These are phyloP conservation scores for Morpho achilles DNA, from an alignment of 2,888 invertebrate genomes.

Conservation along the genomic window DNA sequence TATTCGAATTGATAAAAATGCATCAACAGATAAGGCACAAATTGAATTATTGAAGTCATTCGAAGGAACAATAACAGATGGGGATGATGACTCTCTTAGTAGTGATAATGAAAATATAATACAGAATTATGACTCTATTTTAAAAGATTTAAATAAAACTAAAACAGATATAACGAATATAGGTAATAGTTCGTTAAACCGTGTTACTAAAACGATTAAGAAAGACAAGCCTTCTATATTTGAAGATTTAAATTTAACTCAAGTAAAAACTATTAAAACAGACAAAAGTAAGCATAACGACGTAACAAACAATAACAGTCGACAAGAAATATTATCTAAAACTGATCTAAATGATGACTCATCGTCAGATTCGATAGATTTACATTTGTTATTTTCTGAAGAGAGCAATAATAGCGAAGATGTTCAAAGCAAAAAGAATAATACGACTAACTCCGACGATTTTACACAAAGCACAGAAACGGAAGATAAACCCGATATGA, in stretches of 20 bases:
- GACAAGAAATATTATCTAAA: constrained; percentile 22
- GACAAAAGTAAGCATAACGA: constrained; percentile 24
- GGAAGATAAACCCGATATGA: constrained; percentile 39
- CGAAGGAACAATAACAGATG: constrained; percentile 38
- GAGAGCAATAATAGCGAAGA: constrained; percentile 53
- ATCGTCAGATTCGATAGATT: constrained; percentile 57
- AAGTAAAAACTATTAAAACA: constrained; percentile 36
- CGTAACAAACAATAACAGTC: constrained; percentile 18
- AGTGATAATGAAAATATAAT: constrained; percentile 59
- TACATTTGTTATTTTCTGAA: constrained; percentile 60
- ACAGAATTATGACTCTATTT: constrained; percentile 58
- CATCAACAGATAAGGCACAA: constrained; percentile 36
- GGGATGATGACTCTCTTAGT: constrained; percentile 39
- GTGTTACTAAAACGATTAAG: constrained; percentile 45
- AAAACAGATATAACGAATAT: constrained; percentile 35
- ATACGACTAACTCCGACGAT: constrained; percentile 28
- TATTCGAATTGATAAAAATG: constrained; percentile 38
- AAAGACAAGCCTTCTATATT: constrained; percentile 44
- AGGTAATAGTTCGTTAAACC: constrained; percentile 50
- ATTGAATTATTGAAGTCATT: constrained; percentile 54
- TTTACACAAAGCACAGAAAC: constrained; percentile 54
- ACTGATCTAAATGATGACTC: constrained; percentile 30
- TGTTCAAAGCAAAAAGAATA: constrained; percentile 13
- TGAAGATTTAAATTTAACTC: constrained; percentile 61
- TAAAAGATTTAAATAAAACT: constrained; percentile 48